Evolutionary conservation across 2,888 invertebrate species (phyloP), one percentile per base, ranked within the genome.

Genomic region (Eupithecia dodoneata): DNA sequence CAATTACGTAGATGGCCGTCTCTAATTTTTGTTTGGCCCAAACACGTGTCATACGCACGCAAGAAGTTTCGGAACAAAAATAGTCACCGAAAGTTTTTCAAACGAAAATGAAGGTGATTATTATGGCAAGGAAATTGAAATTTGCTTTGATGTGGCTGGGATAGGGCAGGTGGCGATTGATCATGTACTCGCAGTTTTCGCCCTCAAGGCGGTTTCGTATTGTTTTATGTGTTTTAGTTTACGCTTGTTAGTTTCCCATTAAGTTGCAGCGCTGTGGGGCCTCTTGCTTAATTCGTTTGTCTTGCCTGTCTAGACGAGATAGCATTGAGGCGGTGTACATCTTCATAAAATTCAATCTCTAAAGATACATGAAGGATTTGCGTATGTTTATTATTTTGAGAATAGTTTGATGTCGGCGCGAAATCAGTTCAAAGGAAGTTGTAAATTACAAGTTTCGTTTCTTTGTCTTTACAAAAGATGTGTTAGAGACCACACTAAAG

Each of bases 1-100:
- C 95, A 95, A 94, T 95, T 95, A 94, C 93, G 91, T 85, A 90
- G 94, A 94, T 93, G 92, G 92, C 89, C 89, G 91, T 85, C 88
- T 92, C 89, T 90, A 93, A 92, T 92, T 93, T 93, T 87, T 93
- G 30, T 89, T 82, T 82, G 85, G 7, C 9, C 84, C 86, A 87
- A 88, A 89, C 91, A 89, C 90, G 87, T 89, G 94, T 94, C 94
- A 94, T 82, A 82, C 87, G 85, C 94, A 94, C 91, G 92, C 92
- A 91, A 87, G 88, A 91, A 93, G 89, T 94, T 93, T 86, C 77
- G 88, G 90, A 91, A 91, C 91, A 93, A 92, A 69, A 91, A 93
- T 92, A 88, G 86, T 90, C 91, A 87, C 76, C 79, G 73, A 84
- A 84, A 91, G 88, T 87, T 91, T 87, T 73, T 82, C 83, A 79